phyloP scores from a whole-genome alignment of 1,140 invertebrate genomes.

The Chlorops oryzae region DNA sequence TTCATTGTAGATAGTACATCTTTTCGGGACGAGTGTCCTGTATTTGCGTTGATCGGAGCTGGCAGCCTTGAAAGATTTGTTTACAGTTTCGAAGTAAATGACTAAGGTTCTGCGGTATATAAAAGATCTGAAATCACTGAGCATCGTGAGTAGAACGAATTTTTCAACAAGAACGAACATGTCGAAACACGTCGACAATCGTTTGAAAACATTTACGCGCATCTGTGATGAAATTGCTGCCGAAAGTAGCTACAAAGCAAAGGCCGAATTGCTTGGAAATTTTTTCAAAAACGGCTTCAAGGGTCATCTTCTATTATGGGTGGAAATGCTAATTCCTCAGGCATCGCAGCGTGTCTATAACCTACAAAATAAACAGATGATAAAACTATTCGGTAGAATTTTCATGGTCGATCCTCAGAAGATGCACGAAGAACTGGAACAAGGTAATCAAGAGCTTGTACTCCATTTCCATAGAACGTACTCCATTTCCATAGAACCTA shows the following conservation, averaged over 20 bases:
- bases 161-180: conserved; percentile 17
- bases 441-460: conserved; percentile 49
- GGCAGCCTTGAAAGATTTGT: too few species aligned
- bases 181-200: conserved; percentile 56
- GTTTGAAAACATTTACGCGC: conserved; percentile 70
- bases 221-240: conserved; percentile 72
- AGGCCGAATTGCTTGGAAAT: conserved; percentile 68
- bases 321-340: conserved; percentile 76
- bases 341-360: conserved; percentile 82
- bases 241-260: conserved; percentile 72
- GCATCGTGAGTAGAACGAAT: neutral
- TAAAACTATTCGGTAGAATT: conserved; percentile 82
- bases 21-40: too few species aligned
- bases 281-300: conserved; percentile 61
- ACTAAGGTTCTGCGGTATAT: too few species aligned
- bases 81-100: too few species aligned
- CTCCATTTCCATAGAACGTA: neutral
- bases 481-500: too few species aligned
- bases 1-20: too few species aligned
- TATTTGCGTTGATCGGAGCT: too few species aligned
- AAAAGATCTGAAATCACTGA: neutral
- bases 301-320: conserved; percentile 75
- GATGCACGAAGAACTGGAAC: conserved; percentile 80
- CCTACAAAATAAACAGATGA: conserved; percentile 83
- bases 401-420: conserved; percentile 66